Conservation (phyloP, 2,888 invertebrate species). For the Epirrhoe tristata region DNA sequence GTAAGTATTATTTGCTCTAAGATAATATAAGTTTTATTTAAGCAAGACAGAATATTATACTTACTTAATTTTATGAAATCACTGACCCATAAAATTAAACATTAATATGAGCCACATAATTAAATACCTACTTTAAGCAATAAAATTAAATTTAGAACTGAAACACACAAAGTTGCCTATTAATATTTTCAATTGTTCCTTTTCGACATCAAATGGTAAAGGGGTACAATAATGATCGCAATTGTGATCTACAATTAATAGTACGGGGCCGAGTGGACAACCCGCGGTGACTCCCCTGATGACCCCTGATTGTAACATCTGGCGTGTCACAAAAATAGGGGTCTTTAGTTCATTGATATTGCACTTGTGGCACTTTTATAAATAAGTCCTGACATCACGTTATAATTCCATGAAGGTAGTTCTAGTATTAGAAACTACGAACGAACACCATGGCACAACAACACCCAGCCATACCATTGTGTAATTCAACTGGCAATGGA, state of each 20-base stretch:
- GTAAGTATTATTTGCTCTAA: not conserved
- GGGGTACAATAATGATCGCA: constrained; percentile 44
- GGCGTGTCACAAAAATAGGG: constrained; percentile 33
- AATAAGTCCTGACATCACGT: not conserved
- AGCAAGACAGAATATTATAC: not conserved
- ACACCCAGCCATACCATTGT: no score
- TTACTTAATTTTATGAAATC: not conserved
- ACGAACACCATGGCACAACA: no score
- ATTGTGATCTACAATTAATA: constrained; percentile 41
- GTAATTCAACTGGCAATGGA: no score
- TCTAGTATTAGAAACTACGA: no score
- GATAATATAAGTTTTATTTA: not conserved
- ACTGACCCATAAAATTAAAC: not conserved
- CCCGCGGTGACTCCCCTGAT: constrained; percentile 52
- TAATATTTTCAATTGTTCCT: constrained; percentile 41
- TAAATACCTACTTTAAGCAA: not conserved
- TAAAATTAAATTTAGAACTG: not conserved
- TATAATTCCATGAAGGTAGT: no score
- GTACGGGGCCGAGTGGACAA: constrained; percentile 44
- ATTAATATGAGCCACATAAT: not conserved
- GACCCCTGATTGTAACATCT: constrained; percentile 52
- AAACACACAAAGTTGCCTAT: not conserved
- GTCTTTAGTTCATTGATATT: constrained; percentile 12
- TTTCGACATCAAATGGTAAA: constrained; percentile 34
- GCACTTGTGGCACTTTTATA: constrained; percentile 1